Base-by-base conservation (phyloP, 2,113 vertebrate species). In the Rattus rattus region DNA sequence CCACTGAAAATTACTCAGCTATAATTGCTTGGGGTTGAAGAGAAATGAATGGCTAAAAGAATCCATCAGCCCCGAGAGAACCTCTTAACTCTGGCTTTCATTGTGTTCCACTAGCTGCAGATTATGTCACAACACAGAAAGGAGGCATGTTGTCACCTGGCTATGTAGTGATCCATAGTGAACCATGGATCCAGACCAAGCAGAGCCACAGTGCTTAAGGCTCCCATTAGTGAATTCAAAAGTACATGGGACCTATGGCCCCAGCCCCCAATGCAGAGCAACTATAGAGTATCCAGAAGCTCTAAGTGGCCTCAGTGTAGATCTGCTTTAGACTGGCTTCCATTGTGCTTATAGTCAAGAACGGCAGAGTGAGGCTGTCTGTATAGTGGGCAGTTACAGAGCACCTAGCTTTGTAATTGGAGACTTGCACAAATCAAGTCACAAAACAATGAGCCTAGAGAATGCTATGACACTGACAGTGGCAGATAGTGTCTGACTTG, bases 71-170 rank as follows among this genome's bases (percentile, higher is more conserved):
- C 63, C 28, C 61, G 14, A 56, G 76, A 76, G 88, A 95, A 36
- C 28, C 70, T 36, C 91, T 93, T 30, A 91, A 39, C 17, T 84
- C 0, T 8, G 86, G 88, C 88, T 95, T 95, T 96, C 22, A n/a
- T 94, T 96, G 69, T 63, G 56, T 79, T 52, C n/a, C 76, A 10
- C 36, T 92, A 36, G 65, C 72, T 81, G 7, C 7, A 14, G 72
- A 65, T 89, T 88, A 20, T 49, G 16, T 39, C 80, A 67, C 61
- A 56, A 69, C 43, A 12, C 76, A 91, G 81, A 69, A 94, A 89
- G 69, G 92, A 92, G 7, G 28, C 56, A 5, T 54, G 39, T 69
- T 73, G 54, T 79, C 49, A 88, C 59, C 63, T 8, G 9, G 56
- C 39, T 36, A 0, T 75, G 2, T 20, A 93, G 65, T 20, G 56